A percentile compares a stretch with the other conserved stretches of the same genome.
Conservation (phyloP, 2,888 invertebrate species). For the Willowsia nigromaculata region DNA sequence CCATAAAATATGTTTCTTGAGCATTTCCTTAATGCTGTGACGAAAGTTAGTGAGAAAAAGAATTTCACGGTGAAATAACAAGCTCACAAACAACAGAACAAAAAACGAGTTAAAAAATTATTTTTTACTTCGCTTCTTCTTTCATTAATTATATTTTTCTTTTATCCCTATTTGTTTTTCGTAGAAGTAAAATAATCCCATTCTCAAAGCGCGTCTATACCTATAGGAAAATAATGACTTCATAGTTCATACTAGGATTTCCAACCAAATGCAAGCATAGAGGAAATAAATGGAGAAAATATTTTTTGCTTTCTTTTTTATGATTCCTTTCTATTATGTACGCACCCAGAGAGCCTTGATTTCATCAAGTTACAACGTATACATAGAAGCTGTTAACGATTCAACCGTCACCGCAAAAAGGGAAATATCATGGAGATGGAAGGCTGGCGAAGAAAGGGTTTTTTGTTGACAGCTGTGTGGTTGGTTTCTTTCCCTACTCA, state of each 20-base stretch:
- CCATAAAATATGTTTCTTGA: not conserved
- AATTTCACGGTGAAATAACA: not conserved
- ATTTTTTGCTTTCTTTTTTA: not conserved
- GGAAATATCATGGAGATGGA: not conserved
- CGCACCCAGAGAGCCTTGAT: not conserved
- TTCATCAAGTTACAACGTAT: not conserved
- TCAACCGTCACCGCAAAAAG: not conserved
- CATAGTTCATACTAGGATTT: not conserved
- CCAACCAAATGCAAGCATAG: not conserved
- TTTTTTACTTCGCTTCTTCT: not conserved
- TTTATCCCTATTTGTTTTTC: not conserved
- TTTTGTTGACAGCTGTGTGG: slow-evolving; percentile 12
- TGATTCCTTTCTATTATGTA: not conserved
- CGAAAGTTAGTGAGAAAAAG: not conserved
- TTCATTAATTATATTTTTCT: slow-evolving; percentile 20
- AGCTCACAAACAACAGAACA: not conserved
- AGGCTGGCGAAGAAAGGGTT: not conserved
- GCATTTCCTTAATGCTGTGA: not conserved
- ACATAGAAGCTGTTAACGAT: not conserved
- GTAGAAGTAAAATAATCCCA: not conserved
- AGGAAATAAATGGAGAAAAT: not conserved
- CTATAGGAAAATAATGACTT: not conserved
- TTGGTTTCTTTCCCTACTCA: not conserved
- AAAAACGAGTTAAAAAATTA: not conserved
- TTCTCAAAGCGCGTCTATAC: not conserved